These are phyloP conservation scores for Pipistrellus kuhlii DNA, from an alignment of 2,797 vertebrate species.

Conservation along the genomic window DNA sequence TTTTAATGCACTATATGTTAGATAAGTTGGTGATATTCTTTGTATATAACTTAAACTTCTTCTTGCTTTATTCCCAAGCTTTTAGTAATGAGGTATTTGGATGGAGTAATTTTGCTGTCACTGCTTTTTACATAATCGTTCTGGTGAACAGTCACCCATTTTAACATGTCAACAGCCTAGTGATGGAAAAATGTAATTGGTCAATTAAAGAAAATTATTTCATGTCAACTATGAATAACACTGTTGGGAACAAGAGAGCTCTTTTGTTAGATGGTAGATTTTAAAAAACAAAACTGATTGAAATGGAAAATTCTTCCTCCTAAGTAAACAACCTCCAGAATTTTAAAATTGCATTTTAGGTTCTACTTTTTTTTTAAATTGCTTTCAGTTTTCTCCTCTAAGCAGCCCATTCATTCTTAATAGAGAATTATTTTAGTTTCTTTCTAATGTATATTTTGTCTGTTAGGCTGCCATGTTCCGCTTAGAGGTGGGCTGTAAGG, in stretches of 20 bases:
- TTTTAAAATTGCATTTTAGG: slow-evolving; percentile 72
- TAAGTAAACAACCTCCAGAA: slow-evolving; percentile 68
- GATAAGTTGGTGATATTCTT: slow-evolving; percentile 7
- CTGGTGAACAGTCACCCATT: slow-evolving; percentile 67
- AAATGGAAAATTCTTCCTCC: slow-evolving; percentile 69
- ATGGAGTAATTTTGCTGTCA: slow-evolving; percentile 82
- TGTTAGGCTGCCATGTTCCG: background rate
- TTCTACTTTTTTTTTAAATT: slow-evolving; percentile 62
- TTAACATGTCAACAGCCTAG: slow-evolving; percentile 78
- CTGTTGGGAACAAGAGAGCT: slow-evolving; percentile 76
- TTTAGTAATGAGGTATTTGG: slow-evolving; percentile 77
- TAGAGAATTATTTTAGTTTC: slow-evolving; percentile 56
- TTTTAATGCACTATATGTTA: background rate
- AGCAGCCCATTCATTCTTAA: slow-evolving; percentile 60
- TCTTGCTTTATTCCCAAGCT: slow-evolving; percentile 74
- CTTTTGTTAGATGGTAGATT: slow-evolving; percentile 72
- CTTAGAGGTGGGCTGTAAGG: background rate
- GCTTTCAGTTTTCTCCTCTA: slow-evolving; percentile 68
- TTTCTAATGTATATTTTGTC: slow-evolving; percentile 54
- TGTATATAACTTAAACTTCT: slow-evolving; percentile 41
- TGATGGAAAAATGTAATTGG: slow-evolving; percentile 77
- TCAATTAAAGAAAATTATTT: slow-evolving; percentile 83
- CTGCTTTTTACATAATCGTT: slow-evolving; percentile 79
- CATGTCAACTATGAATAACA: slow-evolving; percentile 74
- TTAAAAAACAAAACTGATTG: slow-evolving; percentile 73